A percentile compares a stretch with the other conserved stretches of the same genome.
These are phyloP conservation scores for Hydrophis major DNA, from an alignment of 2,797 vertebrate species.

Conservation along the genomic window DNA sequence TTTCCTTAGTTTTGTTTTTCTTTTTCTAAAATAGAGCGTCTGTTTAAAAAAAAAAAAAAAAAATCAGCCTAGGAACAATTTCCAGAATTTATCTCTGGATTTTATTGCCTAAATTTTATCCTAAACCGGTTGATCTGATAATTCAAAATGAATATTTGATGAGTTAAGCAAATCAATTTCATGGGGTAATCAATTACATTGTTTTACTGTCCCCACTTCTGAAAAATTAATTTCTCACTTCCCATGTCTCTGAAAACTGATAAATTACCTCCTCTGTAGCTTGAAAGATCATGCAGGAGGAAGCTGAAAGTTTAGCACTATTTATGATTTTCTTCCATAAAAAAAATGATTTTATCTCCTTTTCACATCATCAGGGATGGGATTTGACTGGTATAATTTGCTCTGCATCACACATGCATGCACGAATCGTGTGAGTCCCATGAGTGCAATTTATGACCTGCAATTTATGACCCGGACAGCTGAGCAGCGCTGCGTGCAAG, in stretches of 20 bases:
- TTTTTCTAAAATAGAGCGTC: neutral
- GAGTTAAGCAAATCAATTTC: constrained; percentile 50
- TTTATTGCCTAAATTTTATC: neutral
- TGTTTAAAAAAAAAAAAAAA: too few relatives aligned
- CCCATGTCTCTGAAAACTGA: constrained; percentile 52
- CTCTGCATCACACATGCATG: too few relatives aligned
- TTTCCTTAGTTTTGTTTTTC: neutral
- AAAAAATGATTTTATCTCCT: constrained; percentile 52
- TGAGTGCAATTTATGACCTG: too few relatives aligned
- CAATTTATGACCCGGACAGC: too few relatives aligned
- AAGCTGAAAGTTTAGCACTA: constrained; percentile 51
- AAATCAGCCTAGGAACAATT: neutral
- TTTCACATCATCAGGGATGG: neutral
- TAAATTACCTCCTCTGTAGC: constrained; percentile 45
- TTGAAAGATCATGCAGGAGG: constrained; percentile 46
- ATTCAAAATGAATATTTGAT: constrained; percentile 33
- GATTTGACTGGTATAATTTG: too few relatives aligned
- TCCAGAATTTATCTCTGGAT: neutral
- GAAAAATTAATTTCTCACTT: constrained; percentile 61
- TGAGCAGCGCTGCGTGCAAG: too few relatives aligned
- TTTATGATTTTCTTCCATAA: constrained; percentile 54
- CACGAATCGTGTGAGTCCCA: too few relatives aligned
- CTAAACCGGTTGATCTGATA: constrained; percentile 8
- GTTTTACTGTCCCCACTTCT: constrained; percentile 38
- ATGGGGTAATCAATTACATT: constrained; percentile 52